Base-by-base conservation (phyloP, 2,113 vertebrate genomes). In the Pristiophorus japonicus region DNA sequence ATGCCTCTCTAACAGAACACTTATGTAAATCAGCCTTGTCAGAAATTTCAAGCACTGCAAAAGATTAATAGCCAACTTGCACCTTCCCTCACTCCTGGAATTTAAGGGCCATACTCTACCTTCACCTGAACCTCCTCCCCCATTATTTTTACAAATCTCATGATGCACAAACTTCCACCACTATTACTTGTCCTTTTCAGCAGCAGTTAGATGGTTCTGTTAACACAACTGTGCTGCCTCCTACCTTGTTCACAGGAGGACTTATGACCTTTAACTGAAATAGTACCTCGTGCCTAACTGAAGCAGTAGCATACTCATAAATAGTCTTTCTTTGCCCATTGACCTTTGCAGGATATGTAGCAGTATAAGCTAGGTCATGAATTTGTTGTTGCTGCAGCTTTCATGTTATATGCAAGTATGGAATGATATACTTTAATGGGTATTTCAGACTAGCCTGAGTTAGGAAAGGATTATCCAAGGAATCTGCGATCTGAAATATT, bases 401-500 rank as follows among this genome's bases (percentile, higher is more conserved):
- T 66, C 20, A 34, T 55, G 11, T 90, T 2, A 51, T 55, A 34
- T 59, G 30, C 30, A 90, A 90, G 59, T 24, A 42, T 65, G 62
- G 10, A 94, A 63, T 42, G 45, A 66, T 4, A 38, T 66, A 94
- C n/a, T 66, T 94, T 94, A 67, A 27, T 20, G 38, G 62, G 7
- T 42, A 16, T 20, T n/a, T 66, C 10, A 63, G 47, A 87, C 1
- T 27, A 42, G 12, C 20, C 42, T 66, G 18, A 66, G 51, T 55
- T 88, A 24, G 59, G 34, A 92, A 18, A 63, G 59, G 38, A 45
- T 66, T 45, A 66, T 22, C 38, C 38, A 45, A 66, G 38, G 18
- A 94, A 94, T 94, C 16, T 94, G 91, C 18, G 14, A 38, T 42
- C 62, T 67, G 63, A 94, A 94, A 66, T 38, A 24, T 66, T 94